Percentiles rank a stretch among this genome's conserved stretches.
These are phyloP conservation scores for Decapterus maruadsi DNA, from an alignment of 2,797 vertebrate species.

Conservation along the genomic window DNA sequence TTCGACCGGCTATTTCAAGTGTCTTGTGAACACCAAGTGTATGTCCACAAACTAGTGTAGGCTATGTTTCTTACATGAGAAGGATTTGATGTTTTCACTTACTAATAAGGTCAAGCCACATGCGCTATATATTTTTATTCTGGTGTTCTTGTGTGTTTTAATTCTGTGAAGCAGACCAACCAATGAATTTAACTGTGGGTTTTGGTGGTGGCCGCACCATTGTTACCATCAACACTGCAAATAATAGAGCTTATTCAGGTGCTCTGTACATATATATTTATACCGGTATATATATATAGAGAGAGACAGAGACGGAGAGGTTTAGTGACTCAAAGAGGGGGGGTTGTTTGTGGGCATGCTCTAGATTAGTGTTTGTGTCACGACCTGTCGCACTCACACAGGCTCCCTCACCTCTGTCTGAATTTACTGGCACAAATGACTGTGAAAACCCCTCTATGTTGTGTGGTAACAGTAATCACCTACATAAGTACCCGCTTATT, in stretches of 20 bases:
- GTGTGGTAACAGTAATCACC: not conserved
- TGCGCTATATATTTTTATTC: not conserved
- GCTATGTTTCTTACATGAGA: not conserved
- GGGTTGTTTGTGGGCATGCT: no score
- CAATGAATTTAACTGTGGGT: not conserved
- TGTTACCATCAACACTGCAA: not conserved
- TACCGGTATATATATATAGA: no score
- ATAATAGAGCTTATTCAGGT: not conserved
- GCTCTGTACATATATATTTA: not conserved
- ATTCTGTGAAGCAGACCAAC: not conserved
- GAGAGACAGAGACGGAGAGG: no score
- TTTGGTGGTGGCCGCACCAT: not conserved
- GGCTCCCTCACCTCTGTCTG: not conserved
- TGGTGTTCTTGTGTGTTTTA: not conserved
- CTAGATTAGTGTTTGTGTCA: not conserved
- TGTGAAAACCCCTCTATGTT: not conserved
- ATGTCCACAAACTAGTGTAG: not conserved
- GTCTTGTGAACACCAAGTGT: not conserved
- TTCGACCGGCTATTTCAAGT: constrained; percentile 2
- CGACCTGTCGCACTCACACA: not conserved
- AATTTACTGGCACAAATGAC: not conserved
- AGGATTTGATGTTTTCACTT: not conserved
- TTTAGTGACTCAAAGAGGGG: not conserved
- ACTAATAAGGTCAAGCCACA: not conserved
- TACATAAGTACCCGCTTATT: no score